Conservation (phyloP, 1,140 invertebrate species). For the Seison nebaliae region DNA sequence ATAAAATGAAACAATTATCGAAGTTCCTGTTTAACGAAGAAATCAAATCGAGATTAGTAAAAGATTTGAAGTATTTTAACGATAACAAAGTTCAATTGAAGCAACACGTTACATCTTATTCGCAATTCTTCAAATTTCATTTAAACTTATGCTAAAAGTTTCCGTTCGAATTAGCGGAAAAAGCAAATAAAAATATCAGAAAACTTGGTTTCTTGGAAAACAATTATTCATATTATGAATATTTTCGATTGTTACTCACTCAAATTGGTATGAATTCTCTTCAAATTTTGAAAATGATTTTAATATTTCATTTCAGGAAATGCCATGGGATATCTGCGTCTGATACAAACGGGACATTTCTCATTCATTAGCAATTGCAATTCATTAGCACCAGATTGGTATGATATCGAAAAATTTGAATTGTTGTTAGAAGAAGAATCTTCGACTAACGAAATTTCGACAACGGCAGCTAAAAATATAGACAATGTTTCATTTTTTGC, state of each 20-base stretch:
- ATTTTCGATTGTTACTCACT: constrained; percentile 64
- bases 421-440: constrained; percentile 30
- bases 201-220: constrained; percentile 57
- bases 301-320: constrained; percentile 38
- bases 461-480: constrained; percentile 33
- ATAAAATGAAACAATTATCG: constrained; percentile 77
- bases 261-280: constrained; percentile 44
- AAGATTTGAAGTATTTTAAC: constrained; percentile 50
- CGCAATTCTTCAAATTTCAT: neutral
- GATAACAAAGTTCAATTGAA: constrained; percentile 33
- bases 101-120: constrained; percentile 22
- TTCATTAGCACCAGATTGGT: constrained; percentile 57
- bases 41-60: constrained; percentile 71
- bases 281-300: constrained; percentile 4
- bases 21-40: constrained; percentile 94
- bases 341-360: constrained; percentile 68
- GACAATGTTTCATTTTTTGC: neutral
- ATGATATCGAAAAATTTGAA: constrained; percentile 39
- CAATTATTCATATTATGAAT: constrained; percentile 53
- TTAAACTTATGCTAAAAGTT: constrained; percentile 24
- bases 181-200: constrained; percentile 66
- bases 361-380: constrained; percentile 68
- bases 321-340: constrained; percentile 73
- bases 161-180: constrained; percentile 64
- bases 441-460: constrained; percentile 35